A percentile compares a stretch with the other conserved stretches of the same genome.
phyloP scores from a whole-genome alignment of 2,888 invertebrate species.

The Eueremaeus valkanovi region DNA sequence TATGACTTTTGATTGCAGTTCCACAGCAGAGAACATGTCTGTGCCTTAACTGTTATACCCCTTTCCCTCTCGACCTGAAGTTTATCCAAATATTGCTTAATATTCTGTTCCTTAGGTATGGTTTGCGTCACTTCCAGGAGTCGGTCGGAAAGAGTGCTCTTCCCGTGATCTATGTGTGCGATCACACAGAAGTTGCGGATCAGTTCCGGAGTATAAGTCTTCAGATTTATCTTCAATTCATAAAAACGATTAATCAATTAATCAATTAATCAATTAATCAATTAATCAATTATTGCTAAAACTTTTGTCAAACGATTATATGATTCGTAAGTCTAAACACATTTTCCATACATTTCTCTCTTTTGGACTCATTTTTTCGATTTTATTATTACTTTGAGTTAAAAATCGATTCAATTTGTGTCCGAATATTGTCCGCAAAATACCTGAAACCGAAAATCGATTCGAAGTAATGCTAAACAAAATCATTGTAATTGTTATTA shows the following conservation, averaged over 20 bases:
- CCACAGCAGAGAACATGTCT: slow-evolving; percentile 78
- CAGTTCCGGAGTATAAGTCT: neutral
- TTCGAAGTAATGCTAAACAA: neutral
- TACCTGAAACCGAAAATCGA: neutral
- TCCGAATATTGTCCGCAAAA: neutral
- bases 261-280: neutral
- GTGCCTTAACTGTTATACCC: slow-evolving; percentile 98
- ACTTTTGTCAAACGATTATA: too few relatives aligned
- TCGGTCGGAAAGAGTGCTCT: slow-evolving; percentile 92
- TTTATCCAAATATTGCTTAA: slow-evolving; percentile 55
- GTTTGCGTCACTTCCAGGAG: slow-evolving; percentile 84
- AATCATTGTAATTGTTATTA: too few relatives aligned
- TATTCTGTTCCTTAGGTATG: slow-evolving; percentile 51
- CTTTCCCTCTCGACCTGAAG: slow-evolving; percentile 83
- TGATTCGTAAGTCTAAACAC: too few relatives aligned
- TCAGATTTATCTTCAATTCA: slow-evolving; percentile 14
- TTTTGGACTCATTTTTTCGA: neutral
- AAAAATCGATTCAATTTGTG: slow-evolving; percentile 2
- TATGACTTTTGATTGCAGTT: slow-evolving; percentile 62
- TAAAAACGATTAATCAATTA: too few relatives aligned
- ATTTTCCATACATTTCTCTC: neutral
- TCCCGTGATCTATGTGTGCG: slow-evolving; percentile 99
- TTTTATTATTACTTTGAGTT: neutral
- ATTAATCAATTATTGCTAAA: neutral
- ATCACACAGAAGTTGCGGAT: slow-evolving; percentile 73